Conservation (phyloP, 2,888 invertebrate species). For the Temnothorax rugatulus region DNA sequence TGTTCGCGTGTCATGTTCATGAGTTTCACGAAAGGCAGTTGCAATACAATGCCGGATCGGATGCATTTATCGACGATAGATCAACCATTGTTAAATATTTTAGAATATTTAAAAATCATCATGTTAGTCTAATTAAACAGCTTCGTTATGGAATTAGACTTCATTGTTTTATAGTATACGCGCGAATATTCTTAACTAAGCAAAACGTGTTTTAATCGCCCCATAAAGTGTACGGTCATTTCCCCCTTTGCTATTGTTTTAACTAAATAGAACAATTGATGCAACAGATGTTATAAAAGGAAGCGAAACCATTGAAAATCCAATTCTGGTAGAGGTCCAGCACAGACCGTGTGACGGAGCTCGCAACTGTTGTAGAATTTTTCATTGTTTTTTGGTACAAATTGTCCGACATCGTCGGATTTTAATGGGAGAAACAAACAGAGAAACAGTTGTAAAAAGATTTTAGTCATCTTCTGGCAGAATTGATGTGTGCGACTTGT, state of each 20-base stretch:
- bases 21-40: slow-evolving; percentile 18
- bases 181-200: slow-evolving; percentile 4
- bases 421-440: slow-evolving; percentile 56
- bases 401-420: slow-evolving; percentile 52
- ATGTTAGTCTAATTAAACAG: slow-evolving; percentile 2
- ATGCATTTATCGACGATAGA: background rate
- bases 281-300: slow-evolving; percentile 54
- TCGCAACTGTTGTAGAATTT: slow-evolving; percentile 67
- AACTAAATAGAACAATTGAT: slow-evolving; percentile 62
- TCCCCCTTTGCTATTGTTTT: slow-evolving; percentile 67
- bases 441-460: slow-evolving; percentile 62
- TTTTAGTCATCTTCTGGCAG: slow-evolving; percentile 65
- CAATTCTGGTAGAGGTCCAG: slow-evolving; percentile 61
- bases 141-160: slow-evolving; percentile 14
- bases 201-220: background rate
- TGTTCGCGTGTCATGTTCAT: background rate
- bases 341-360: slow-evolving; percentile 70
- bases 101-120: slow-evolving; percentile 39
- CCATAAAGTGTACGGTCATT: slow-evolving; percentile 29
- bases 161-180: slow-evolving; percentile 14
- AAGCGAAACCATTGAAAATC: slow-evolving; percentile 46
- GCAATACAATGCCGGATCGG: background rate
- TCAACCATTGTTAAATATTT: slow-evolving; percentile 26
- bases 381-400: slow-evolving; percentile 62
- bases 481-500: slow-evolving; percentile 65